A percentile compares a stretch with the other conserved stretches of the same genome.
Evolutionary conservation across 2,888 invertebrate species (phyloP).

Genomic region (Rotaria magnacalcarata): DNA sequence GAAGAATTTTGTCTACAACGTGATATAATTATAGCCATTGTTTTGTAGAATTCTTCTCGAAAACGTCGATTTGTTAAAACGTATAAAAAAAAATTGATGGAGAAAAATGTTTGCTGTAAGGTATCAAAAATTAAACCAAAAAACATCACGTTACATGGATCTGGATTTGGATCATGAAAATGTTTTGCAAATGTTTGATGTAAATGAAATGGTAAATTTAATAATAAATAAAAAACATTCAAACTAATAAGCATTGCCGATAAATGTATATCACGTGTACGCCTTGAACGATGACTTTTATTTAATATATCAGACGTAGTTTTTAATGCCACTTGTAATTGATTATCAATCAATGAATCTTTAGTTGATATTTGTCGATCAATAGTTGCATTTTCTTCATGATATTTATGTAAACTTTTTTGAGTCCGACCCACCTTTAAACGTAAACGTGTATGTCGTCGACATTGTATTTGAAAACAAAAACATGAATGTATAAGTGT

Average conservation of each 20-base stretch:
- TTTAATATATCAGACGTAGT: neutral
- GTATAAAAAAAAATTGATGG: conserved; percentile 17
- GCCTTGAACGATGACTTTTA: neutral
- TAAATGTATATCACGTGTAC: conserved; percentile 28
- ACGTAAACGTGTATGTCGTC: conserved; percentile 10
- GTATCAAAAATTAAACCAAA: neutral
- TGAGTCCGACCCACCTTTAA: neutral
- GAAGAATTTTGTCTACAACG: neutral
- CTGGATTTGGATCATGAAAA: neutral
- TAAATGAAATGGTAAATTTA: conserved; percentile 26
- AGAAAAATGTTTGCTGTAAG: conserved; percentile 2
- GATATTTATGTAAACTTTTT: neutral
- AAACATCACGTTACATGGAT: neutral
- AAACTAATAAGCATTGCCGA: conserved; percentile 4
- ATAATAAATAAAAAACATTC: neutral
- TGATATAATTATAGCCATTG: neutral
- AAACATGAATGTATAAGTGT: neutral
- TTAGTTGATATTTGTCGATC: neutral
- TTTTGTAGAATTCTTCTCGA: conserved; percentile 28
- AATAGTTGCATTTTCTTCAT: neutral
- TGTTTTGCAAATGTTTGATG: neutral
- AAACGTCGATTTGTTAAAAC: conserved; percentile 34
- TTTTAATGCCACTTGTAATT: neutral
- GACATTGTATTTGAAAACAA: conserved; percentile 22
- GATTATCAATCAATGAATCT: neutral